These are phyloP conservation scores for Tachysurus vachellii DNA, from an alignment of 2,113 vertebrate genomes.

Conservation along the genomic window DNA sequence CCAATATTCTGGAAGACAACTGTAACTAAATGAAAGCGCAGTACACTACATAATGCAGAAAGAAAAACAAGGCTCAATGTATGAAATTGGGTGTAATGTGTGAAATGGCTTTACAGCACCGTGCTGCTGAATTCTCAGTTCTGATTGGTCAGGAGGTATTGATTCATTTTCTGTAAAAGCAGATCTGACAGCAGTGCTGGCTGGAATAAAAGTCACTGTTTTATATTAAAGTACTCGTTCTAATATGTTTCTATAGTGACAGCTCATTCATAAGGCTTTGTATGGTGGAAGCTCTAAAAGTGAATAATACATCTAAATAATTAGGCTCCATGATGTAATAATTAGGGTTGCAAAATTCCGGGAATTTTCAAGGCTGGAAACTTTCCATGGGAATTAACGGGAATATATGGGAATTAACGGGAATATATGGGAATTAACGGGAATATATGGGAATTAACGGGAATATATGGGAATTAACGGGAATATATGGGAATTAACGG, in stretches of 20 bases:
- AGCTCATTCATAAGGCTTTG: not conserved
- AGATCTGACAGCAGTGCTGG: not conserved
- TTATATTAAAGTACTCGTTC: not conserved
- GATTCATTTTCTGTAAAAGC: not conserved
- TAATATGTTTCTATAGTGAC: not conserved
- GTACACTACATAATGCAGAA: not conserved
- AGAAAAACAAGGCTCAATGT: not conserved
- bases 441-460: no score
- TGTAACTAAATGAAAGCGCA: slow-evolving; percentile 20
- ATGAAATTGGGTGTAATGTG: slow-evolving; percentile 5
- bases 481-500: no score
- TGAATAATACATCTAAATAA: not conserved
- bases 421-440: no score
- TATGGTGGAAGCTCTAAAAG: not conserved
- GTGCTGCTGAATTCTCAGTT: not conserved
- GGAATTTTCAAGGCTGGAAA: no score
- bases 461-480: no score
- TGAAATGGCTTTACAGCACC: not conserved
- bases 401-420: no score
- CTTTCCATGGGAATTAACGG: no score
- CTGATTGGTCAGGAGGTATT: not conserved
- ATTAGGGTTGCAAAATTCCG: no score
- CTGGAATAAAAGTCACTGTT: not conserved
- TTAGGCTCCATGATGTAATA: no score
- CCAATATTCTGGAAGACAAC: slow-evolving; percentile 14